Percentiles rank a stretch among this genome's conserved stretches.
Conservation (phyloP, 2,797 vertebrate species). For the Premnoplex brunnescens region DNA sequence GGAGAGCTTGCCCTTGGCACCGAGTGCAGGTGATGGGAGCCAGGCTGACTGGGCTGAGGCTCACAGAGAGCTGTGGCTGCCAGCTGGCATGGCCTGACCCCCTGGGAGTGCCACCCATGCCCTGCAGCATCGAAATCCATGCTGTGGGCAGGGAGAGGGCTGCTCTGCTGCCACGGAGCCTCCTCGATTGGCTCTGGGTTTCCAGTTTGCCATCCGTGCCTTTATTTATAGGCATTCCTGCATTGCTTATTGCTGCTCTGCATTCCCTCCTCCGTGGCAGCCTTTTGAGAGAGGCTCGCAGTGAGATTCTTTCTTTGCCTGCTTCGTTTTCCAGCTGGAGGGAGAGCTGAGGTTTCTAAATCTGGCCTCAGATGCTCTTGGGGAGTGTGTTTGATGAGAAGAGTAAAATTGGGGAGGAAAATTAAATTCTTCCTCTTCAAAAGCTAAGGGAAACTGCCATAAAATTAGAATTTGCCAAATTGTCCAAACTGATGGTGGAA, state of each 20-base stretch:
- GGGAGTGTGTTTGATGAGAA: not conserved
- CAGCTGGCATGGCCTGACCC: not conserved
- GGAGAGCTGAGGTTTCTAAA: not conserved
- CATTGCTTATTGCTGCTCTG: not conserved
- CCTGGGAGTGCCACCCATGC: accelerated
- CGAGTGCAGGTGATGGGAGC: not conserved
- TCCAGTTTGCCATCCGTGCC: not conserved
- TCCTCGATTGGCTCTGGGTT: not conserved
- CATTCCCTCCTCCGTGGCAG: not conserved
- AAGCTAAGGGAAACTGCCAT: not conserved
- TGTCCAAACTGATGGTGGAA: not conserved
- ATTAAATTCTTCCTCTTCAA: not conserved
- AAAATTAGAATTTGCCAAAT: not conserved
- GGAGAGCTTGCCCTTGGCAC: not conserved
- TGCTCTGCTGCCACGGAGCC: accelerated
- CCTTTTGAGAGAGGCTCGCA: not conserved
- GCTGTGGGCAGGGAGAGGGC: not conserved
- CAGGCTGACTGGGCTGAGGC: not conserved
- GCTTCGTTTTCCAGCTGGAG: not conserved
- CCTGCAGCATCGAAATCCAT: accelerated
- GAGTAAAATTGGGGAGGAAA: not conserved
- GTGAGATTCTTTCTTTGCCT: not conserved
- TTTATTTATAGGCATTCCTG: not conserved
- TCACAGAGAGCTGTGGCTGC: not conserved
- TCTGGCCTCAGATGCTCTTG: not conserved